These are phyloP conservation scores for Fratercula arctica DNA, from an alignment of 2,797 vertebrate species.

Conservation along the genomic window DNA sequence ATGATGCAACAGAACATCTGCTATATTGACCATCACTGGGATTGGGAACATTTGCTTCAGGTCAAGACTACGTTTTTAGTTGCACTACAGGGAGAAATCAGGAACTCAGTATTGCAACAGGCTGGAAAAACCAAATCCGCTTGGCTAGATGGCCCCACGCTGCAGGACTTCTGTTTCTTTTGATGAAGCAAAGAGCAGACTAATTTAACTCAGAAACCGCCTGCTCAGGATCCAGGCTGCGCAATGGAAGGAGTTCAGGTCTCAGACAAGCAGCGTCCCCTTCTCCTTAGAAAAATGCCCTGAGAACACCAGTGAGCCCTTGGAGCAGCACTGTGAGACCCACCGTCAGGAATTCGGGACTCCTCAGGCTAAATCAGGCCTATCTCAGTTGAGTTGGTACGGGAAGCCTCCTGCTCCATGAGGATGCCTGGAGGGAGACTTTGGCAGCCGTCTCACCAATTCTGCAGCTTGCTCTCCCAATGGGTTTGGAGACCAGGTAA, in stretches of 20 bases:
- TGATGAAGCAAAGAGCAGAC: not conserved
- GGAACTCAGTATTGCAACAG: constrained; percentile 26
- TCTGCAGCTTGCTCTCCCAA: not conserved
- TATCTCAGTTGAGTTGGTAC: not conserved
- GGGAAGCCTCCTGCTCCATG: not conserved
- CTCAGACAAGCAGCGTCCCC: not conserved
- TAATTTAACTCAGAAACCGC: not conserved
- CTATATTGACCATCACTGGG: constrained; percentile 1
- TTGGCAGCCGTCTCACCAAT: not conserved
- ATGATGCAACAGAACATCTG: constrained; percentile 49
- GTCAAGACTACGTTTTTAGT: not conserved
- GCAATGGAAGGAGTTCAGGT: not conserved
- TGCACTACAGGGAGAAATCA: constrained; percentile 41
- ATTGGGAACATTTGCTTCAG: constrained; percentile 24
- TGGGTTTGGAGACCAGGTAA: not conserved
- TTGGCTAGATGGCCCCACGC: not conserved
- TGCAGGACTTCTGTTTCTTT: not conserved
- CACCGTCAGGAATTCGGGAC: rapidly evolving
- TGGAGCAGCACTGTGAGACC: not conserved
- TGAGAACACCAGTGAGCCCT: not conserved
- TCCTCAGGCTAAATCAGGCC: not conserved
- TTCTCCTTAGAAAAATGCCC: not conserved
- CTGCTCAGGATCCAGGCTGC: not conserved
- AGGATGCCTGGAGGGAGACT: not conserved
- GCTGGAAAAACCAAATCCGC: not conserved